Evolutionary conservation across 2,888 invertebrate genomes (phyloP).

Genomic region (Brachynemurus nebulosus): DNA sequence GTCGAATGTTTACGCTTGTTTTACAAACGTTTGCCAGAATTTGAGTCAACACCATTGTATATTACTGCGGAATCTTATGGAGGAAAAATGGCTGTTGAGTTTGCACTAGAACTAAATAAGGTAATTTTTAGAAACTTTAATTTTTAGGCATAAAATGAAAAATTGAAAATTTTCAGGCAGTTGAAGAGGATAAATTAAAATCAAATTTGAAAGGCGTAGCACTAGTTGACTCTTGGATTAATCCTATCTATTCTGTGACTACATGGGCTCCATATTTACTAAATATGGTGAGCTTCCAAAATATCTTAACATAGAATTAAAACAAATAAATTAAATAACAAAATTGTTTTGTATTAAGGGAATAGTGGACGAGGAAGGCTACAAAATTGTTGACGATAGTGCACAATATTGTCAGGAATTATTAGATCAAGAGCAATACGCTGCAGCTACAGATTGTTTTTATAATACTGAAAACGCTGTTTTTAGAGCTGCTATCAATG

Average conservation of each 20-base stretch:
- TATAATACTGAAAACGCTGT: conserved; percentile 47
- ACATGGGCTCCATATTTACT: conserved; percentile 73
- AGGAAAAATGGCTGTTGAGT: conserved; percentile 84
- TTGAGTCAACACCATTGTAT: conserved; percentile 59
- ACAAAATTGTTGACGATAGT: conserved; percentile 22
- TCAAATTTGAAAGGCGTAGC: conserved; percentile 66
- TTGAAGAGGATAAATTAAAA: conserved; percentile 42
- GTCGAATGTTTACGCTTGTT: conserved; percentile 57
- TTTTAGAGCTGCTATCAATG: conserved; percentile 40
- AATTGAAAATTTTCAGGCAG: conserved; percentile 34
- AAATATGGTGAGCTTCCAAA: conserved; percentile 39
- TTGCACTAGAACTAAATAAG: conserved; percentile 46
- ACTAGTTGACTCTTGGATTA: conserved; percentile 83
- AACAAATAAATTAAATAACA: too few species aligned
- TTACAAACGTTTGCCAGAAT: conserved; percentile 50
- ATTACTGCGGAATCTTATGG: conserved; percentile 86
- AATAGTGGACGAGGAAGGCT: conserved; percentile 23
- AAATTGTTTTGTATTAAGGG: conserved; percentile 21
- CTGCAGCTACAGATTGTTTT: conserved; percentile 49
- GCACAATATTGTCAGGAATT: conserved; percentile 20
- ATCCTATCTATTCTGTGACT: conserved; percentile 68
- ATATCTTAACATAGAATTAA: conserved; percentile 1
- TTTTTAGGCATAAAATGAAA: background rate
- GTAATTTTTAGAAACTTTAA: conserved; percentile 25
- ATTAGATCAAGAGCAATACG: conserved; percentile 37